These are phyloP conservation scores for Zaprionus ghesquierei DNA, from an alignment of 1,140 invertebrate genomes.

Conservation along the genomic window DNA sequence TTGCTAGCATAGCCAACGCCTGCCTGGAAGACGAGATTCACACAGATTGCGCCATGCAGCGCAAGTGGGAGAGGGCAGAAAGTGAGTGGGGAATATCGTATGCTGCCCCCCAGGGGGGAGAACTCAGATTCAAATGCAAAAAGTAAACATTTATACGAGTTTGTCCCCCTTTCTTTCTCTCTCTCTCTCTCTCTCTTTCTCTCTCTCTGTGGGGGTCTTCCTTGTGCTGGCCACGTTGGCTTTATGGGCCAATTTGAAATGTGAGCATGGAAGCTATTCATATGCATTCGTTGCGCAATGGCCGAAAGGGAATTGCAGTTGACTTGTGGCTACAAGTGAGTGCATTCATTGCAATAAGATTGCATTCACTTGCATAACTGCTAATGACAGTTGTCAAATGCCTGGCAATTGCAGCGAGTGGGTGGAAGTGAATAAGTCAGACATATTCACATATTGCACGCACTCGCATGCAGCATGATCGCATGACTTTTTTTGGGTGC, in stretches of 20 bases:
- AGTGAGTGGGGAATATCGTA: not conserved
- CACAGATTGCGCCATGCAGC: not conserved
- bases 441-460: not conserved
- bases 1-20: not conserved
- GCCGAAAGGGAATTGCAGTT: not conserved
- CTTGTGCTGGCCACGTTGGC: not conserved
- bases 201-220: not conserved
- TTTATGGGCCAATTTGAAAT: slow-evolving; percentile 23
- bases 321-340: slow-evolving; percentile 14
- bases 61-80: not conserved
- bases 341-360: slow-evolving; percentile 6
- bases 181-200: not conserved
- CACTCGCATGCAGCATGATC: not conserved
- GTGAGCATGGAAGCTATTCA: slow-evolving; percentile 10
- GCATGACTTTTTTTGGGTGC: not conserved
- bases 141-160: slow-evolving; percentile 3
- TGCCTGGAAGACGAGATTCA: not conserved
- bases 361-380: slow-evolving; percentile 19
- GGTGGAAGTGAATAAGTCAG: not conserved
- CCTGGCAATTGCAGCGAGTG: not conserved
- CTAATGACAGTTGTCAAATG: not conserved
- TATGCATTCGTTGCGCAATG: slow-evolving; percentile 21
- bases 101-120: slow-evolving; percentile 8
- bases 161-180: too few species aligned
- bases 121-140: slow-evolving; percentile 58